Conservation (phyloP, 1,140 invertebrate genomes). For the Euwallacea similis region DNA sequence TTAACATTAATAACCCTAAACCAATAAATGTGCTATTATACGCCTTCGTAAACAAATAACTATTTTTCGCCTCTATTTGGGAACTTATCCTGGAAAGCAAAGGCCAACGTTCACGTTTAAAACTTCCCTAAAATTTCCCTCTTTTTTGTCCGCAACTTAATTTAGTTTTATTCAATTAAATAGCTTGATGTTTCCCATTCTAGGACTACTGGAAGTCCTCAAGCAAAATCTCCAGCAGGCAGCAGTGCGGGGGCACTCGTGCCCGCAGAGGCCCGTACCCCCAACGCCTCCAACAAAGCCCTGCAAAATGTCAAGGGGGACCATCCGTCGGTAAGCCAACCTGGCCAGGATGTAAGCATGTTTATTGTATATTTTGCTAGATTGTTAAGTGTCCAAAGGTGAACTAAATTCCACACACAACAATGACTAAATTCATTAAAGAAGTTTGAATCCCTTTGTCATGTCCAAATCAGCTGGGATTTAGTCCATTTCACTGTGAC, state of each 20-base stretch:
- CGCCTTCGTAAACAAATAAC: too few relatives aligned
- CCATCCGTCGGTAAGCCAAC: slow-evolving; percentile 72
- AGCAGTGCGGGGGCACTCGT: slow-evolving; percentile 60
- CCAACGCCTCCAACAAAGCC: slow-evolving; percentile 70
- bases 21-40: too few relatives aligned
- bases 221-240: slow-evolving; percentile 70
- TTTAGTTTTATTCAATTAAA: background rate
- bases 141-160: too few relatives aligned
- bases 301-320: slow-evolving; percentile 75
- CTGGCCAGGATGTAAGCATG: slow-evolving; percentile 53
- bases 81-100: too few relatives aligned
- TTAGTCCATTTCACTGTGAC: too few relatives aligned
- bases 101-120: too few relatives aligned
- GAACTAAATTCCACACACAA: slow-evolving; percentile 16
- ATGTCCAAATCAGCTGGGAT: too few relatives aligned
- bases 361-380: slow-evolving; percentile 46
- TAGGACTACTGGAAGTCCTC: slow-evolving; percentile 71
- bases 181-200: slow-evolving; percentile 37
- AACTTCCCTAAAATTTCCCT: too few relatives aligned
- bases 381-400: slow-evolving; percentile 28
- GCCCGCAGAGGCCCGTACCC: slow-evolving; percentile 65
- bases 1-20: too few relatives aligned
- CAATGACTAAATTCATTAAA: too few relatives aligned
- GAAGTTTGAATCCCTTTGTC: too few relatives aligned
- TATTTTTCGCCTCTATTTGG: too few relatives aligned